Percentiles rank a stretch among this genome's conserved stretches.
These are phyloP conservation scores for Oxyscelio sp. DNA, from an alignment of 2,888 invertebrate species.

Conservation along the genomic window DNA sequence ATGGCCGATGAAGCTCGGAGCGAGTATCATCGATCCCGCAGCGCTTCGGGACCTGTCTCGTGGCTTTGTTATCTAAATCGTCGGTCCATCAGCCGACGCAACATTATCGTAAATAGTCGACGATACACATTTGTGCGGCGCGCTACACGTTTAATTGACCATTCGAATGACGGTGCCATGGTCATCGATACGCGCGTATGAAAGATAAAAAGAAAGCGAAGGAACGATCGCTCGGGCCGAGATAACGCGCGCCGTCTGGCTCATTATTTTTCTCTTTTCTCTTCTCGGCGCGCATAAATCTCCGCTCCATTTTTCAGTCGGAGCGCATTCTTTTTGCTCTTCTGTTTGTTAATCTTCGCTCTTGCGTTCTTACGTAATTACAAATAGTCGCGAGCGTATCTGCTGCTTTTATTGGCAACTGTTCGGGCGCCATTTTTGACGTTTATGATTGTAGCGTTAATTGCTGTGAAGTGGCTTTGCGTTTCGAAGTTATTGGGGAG, in stretches of 20 bases:
- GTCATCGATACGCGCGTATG: slow-evolving; percentile 75
- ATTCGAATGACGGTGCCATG: slow-evolving; percentile 80
- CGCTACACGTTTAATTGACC: slow-evolving; percentile 81
- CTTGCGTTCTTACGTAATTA: slow-evolving; percentile 47
- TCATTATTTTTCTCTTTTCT: slow-evolving; percentile 57
- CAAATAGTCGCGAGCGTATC: slow-evolving; percentile 17
- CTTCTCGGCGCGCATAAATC: slow-evolving; percentile 36
- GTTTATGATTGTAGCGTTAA: slow-evolving; percentile 46
- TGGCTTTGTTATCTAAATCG: slow-evolving; percentile 79
- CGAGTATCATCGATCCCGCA: slow-evolving; percentile 74
- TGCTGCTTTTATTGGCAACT: slow-evolving; percentile 26
- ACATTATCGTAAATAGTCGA: slow-evolving; percentile 80
- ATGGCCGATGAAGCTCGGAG: slow-evolving; percentile 71
- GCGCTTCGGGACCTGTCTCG: slow-evolving; percentile 75
- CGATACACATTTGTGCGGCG: slow-evolving; percentile 77
- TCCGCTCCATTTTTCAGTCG: slow-evolving; percentile 12
- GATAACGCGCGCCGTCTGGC: slow-evolving; percentile 51
- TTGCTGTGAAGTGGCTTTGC: slow-evolving; percentile 19
- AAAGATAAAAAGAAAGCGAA: slow-evolving; percentile 73
- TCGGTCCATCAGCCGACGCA: slow-evolving; percentile 75
- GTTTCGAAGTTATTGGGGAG: slow-evolving; percentile 18
- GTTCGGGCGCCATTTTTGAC: slow-evolving; percentile 37
- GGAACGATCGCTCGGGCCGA: slow-evolving; percentile 61
- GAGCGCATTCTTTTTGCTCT: no score
- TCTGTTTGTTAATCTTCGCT: slow-evolving; percentile 44